Conservation (phyloP, 2,797 vertebrate genomes). For the Corythornis leucogaster region DNA sequence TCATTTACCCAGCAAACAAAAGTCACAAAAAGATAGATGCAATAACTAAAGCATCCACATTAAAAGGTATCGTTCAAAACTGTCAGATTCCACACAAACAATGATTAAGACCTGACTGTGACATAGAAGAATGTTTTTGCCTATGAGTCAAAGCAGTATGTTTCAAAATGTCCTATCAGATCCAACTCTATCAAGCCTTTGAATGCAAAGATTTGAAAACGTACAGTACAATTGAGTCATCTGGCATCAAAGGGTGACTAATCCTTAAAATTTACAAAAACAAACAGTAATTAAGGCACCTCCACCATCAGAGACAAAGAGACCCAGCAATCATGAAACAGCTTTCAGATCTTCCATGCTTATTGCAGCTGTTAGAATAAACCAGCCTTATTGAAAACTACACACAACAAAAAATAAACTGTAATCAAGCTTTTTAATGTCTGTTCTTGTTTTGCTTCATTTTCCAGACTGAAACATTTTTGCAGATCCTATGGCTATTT, state of each 20-base stretch:
- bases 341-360: constrained; percentile 44
- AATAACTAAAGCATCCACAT: background rate
- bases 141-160: constrained; percentile 10
- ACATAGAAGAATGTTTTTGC: constrained; percentile 46
- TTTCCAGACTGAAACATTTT: background rate
- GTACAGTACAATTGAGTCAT: constrained; percentile 54
- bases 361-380: constrained; percentile 42
- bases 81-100: constrained; percentile 50
- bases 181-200: constrained; percentile 31
- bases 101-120: constrained; percentile 23
- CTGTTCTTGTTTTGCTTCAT: background rate
- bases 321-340: constrained; percentile 44
- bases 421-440: constrained; percentile 40
- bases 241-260: constrained; percentile 66
- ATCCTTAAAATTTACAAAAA: constrained; percentile 68
- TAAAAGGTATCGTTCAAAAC: constrained; percentile 43
- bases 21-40: constrained; percentile 21
- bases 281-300: constrained; percentile 73
- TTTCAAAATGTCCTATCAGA: constrained; percentile 43
- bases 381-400: constrained; percentile 34
- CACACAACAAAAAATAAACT: constrained; percentile 57
- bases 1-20: constrained; percentile 53
- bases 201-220: constrained; percentile 34
- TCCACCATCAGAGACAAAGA: constrained; percentile 59
- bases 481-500: background rate